A percentile compares a stretch with the other conserved stretches of the same genome.
phyloP scores from a whole-genome alignment of 2,888 invertebrate genomes.

The Abscondita cerata region DNA sequence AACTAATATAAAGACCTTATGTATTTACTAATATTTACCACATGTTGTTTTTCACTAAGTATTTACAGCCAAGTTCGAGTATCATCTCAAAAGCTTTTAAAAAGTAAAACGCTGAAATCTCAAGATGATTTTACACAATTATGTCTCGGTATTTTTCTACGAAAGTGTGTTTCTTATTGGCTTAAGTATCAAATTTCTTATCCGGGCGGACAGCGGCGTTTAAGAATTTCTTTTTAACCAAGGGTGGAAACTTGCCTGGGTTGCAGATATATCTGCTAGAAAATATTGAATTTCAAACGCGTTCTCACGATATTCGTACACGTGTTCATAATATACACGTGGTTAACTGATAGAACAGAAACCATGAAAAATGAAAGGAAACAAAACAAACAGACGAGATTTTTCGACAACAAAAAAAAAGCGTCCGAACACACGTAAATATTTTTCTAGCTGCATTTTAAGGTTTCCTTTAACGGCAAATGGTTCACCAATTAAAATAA shows the following conservation, averaged over 20 bases:
- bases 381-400: constrained; percentile 27
- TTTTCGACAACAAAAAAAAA: constrained; percentile 27
- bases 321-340: constrained; percentile 41
- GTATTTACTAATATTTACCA: constrained; percentile 53
- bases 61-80: constrained; percentile 43
- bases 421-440: constrained; percentile 14
- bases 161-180: constrained; percentile 45
- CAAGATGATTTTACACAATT: constrained; percentile 40
- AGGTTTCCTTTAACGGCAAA: constrained; percentile 21
- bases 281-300: constrained; percentile 44
- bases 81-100: constrained; percentile 6
- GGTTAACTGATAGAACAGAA: constrained; percentile 25
- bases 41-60: constrained; percentile 50
- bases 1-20: constrained; percentile 52
- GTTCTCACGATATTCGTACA: constrained; percentile 43
- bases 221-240: constrained; percentile 21
- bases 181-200: constrained; percentile 42
- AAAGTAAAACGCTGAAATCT: constrained; percentile 33
- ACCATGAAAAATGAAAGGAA: constrained; percentile 34
- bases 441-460: constrained; percentile 18
- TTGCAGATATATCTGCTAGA: constrained; percentile 37
- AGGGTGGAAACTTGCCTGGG: constrained; percentile 24
- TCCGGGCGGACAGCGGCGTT: constrained; percentile 24
- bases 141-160: constrained; percentile 40
- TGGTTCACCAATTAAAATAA: constrained; percentile 41